These are phyloP conservation scores for Trichogramma evanescens DNA, from an alignment of 2,888 invertebrate genomes.

Conservation along the genomic window DNA sequence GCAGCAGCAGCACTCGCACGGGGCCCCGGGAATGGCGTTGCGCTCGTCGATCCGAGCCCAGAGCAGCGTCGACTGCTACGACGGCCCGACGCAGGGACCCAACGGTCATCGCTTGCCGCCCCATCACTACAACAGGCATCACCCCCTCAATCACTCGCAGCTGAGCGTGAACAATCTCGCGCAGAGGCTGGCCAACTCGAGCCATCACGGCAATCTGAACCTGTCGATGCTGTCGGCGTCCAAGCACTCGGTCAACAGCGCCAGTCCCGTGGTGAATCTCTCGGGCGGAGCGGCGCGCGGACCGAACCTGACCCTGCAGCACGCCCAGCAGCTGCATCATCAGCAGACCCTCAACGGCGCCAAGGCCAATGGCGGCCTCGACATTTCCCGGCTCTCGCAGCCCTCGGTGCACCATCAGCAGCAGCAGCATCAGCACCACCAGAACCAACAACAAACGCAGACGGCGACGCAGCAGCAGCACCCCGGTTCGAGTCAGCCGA, in stretches of 20 bases:
- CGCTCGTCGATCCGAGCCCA: constrained; percentile 17
- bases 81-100: constrained; percentile 30
- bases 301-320: constrained; percentile 19
- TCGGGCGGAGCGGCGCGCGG: constrained; percentile 25
- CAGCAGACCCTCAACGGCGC: constrained; percentile 19
- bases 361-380: constrained; percentile 53
- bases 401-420: constrained; percentile 39
- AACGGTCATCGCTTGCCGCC: background rate
- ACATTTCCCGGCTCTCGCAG: constrained; percentile 52
- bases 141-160: constrained; percentile 43
- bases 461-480: constrained; percentile 33
- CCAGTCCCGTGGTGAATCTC: constrained; percentile 42
- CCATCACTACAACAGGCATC: constrained; percentile 22
- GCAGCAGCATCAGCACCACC: constrained; percentile 41
- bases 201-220: constrained; percentile 36
- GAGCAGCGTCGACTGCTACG: constrained; percentile 39
- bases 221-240: constrained; percentile 43
- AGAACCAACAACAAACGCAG: constrained; percentile 30
- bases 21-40: background rate
- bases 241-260: constrained; percentile 45
- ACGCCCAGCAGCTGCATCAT: background rate
- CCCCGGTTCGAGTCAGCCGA: constrained; percentile 30
- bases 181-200: constrained; percentile 35
- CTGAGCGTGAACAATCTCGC: constrained; percentile 46
- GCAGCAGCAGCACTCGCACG: constrained; percentile 28